Evolutionary conservation across 2,888 invertebrate species (phyloP).

Genomic region (Stratiomys singularior): DNA sequence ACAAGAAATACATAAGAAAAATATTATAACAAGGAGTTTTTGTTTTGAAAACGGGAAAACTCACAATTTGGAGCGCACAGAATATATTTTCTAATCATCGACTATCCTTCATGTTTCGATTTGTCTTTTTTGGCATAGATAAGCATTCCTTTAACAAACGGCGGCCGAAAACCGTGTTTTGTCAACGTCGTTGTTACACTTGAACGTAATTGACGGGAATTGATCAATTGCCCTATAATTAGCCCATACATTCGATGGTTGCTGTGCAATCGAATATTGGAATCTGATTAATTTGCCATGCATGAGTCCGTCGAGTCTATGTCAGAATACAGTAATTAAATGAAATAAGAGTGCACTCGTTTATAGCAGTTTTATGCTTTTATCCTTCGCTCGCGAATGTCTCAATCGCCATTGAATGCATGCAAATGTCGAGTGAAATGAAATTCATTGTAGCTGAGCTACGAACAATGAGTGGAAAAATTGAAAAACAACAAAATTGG

Average conservation of each 20-base stretch:
- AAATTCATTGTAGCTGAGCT: neutral
- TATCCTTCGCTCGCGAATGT: neutral
- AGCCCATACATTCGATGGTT: slow-evolving; percentile 46
- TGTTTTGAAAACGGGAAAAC: too few relatives aligned
- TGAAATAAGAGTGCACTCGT: neutral
- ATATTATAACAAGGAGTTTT: too few relatives aligned
- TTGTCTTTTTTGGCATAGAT: neutral
- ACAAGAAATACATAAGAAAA: too few relatives aligned
- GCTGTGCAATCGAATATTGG: slow-evolving; percentile 35
- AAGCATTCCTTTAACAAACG: neutral
- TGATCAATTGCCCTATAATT: slow-evolving; percentile 53
- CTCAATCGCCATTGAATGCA: neutral
- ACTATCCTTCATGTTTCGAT: neutral
- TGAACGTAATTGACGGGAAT: slow-evolving; percentile 49
- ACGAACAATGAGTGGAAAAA: neutral
- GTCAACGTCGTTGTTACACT: slow-evolving; percentile 27
- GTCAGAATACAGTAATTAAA: slow-evolving; percentile 8
- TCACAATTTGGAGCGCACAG: too few relatives aligned
- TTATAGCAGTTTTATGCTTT: neutral
- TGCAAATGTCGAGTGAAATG: neutral
- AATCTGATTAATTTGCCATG: slow-evolving; percentile 45
- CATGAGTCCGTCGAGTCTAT: slow-evolving; percentile 18
- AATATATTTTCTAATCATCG: too few relatives aligned
- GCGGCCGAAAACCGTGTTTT: neutral
- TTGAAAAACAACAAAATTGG: too few relatives aligned